phyloP scores from a whole-genome alignment of 2,113 vertebrate genomes.

The Alosa alosa region DNA sequence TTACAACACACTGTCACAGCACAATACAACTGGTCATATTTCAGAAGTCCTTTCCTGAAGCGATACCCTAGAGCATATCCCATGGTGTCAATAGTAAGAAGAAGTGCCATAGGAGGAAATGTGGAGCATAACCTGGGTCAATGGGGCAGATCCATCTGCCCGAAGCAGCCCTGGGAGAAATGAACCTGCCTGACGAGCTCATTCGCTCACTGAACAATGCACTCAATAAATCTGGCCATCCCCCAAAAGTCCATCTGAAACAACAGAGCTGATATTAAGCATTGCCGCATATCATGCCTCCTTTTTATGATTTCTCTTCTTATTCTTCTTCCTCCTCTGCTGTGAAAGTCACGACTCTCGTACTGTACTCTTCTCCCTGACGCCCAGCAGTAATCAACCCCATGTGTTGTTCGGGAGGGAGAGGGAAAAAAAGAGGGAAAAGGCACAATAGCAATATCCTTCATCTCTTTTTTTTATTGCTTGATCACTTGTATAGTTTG shows the following conservation, averaged over 20 bases:
- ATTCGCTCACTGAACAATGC: background rate
- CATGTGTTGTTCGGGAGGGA: background rate
- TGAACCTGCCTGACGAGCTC: background rate
- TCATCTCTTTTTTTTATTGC: background rate
- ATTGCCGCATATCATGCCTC: background rate
- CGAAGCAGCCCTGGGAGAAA: background rate
- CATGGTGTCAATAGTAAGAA: background rate
- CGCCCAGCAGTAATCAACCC: background rate
- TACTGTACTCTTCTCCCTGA: background rate
- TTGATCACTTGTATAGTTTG: background rate
- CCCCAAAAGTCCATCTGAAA: conserved; percentile 15
- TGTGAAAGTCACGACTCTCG: background rate
- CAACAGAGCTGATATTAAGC: background rate
- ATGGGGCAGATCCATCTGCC: background rate
- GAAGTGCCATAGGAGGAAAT: background rate
- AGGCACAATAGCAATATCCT: background rate
- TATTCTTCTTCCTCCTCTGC: background rate
- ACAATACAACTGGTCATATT: background rate
- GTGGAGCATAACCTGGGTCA: background rate
- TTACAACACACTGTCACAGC: background rate
- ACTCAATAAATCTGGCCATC: background rate
- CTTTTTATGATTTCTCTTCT: background rate
- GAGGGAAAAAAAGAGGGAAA: background rate
- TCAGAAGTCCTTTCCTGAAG: background rate
- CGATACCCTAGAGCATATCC: background rate